Conservation (phyloP, 2,113 vertebrate species). For the Brachyistius frenatus region DNA sequence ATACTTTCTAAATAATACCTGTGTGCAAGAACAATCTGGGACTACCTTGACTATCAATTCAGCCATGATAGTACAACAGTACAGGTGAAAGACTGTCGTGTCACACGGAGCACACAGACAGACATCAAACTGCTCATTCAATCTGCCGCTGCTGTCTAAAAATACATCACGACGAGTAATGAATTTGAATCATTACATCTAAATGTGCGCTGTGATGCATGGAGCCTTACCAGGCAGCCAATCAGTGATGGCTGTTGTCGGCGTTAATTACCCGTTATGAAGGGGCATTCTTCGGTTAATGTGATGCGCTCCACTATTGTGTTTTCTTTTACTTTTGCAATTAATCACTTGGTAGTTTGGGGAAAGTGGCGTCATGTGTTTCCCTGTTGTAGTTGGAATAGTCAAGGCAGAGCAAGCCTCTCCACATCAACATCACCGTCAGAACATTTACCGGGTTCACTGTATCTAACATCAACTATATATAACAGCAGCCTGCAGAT, state of each 20-base stretch:
- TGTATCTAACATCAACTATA: conserved; percentile 2
- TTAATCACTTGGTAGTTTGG: conserved; percentile 49
- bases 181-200: conserved; percentile 36
- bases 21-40: not conserved
- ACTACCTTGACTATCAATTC: no score
- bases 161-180: conserved; percentile 8
- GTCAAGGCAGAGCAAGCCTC: conserved; percentile 1
- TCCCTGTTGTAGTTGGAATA: conserved; percentile 37
- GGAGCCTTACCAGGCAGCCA: conserved; percentile 35
- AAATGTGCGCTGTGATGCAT: conserved; percentile 34
- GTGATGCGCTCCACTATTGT: conserved; percentile 39
- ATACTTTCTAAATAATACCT: not conserved
- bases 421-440: conserved; percentile 30
- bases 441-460: conserved; percentile 28
- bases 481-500: conserved; percentile 12
- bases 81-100: not conserved
- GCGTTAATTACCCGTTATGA: conserved; percentile 50
- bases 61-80: no score
- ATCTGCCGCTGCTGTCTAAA: conserved; percentile 6
- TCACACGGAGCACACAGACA: not conserved
- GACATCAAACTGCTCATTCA: not conserved
- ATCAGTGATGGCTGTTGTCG: conserved; percentile 40
- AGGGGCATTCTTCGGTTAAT: conserved; percentile 52
- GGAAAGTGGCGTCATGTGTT: conserved; percentile 6
- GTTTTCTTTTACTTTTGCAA: conserved; percentile 32